Evolutionary conservation across 2,797 vertebrate genomes (phyloP).

Genomic region (Scarus forsteni): DNA sequence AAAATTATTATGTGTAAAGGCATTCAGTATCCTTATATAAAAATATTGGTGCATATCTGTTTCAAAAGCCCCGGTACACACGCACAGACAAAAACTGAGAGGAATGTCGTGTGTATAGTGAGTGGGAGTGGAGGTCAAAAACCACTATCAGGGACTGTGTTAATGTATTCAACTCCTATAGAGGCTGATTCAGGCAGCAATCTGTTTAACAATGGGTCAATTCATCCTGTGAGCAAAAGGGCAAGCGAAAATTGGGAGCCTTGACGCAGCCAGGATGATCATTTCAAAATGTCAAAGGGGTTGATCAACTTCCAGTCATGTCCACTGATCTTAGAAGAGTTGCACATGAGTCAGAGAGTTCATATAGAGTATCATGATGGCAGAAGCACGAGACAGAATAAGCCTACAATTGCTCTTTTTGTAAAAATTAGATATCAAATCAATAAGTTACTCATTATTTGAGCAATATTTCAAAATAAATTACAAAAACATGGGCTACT

Average conservation of each 20-base stretch:
- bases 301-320: slow-evolving; percentile 38
- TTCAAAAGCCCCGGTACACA: slow-evolving; percentile 22
- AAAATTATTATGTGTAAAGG: too few relatives aligned
- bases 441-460: too few relatives aligned
- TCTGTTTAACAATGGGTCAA: slow-evolving; percentile 61
- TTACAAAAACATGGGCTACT: too few relatives aligned
- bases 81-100: slow-evolving; percentile 25
- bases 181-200: slow-evolving; percentile 35
- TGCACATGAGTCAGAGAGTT: slow-evolving; percentile 23
- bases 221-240: slow-evolving; percentile 55
- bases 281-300: slow-evolving; percentile 45
- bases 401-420: background rate
- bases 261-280: slow-evolving; percentile 57
- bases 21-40: background rate
- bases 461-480: too few relatives aligned
- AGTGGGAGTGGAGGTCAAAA: slow-evolving; percentile 75
- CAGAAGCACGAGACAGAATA: background rate
- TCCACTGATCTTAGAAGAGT: slow-evolving; percentile 19
- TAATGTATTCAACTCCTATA: slow-evolving; percentile 74
- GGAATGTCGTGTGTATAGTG: slow-evolving; percentile 65
- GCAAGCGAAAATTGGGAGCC: slow-evolving; percentile 32
- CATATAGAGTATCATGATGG: slow-evolving; percentile 21
- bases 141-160: slow-evolving; percentile 61
- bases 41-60: slow-evolving; percentile 6
- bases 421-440: background rate